Evolutionary conservation across 2,888 invertebrate genomes (phyloP).

Genomic region (Pachliopta kotzebuea): DNA sequence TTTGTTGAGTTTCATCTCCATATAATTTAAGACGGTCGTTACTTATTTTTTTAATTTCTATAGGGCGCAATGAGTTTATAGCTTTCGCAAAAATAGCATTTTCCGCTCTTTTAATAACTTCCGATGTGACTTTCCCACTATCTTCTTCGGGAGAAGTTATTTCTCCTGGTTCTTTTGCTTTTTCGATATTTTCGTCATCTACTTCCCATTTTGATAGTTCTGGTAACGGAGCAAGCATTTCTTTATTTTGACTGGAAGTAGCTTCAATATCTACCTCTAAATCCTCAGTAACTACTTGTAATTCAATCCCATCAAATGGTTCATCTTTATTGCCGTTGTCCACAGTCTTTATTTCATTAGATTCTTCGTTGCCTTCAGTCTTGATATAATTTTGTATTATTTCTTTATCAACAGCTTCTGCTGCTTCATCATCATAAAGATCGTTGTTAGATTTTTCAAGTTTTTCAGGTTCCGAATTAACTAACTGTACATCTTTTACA

Average conservation of each 20-base stretch:
- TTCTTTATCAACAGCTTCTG: constrained; percentile 78
- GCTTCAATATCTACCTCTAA: constrained; percentile 75
- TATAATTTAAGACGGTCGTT: constrained; percentile 85
- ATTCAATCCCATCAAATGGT: constrained; percentile 79
- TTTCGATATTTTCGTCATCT: constrained; percentile 78
- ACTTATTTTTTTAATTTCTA: constrained; percentile 88
- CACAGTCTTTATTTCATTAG: constrained; percentile 45
- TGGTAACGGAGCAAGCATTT: constrained; percentile 87
- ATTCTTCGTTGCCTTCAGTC: constrained; percentile 50
- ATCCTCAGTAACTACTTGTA: constrained; percentile 80
- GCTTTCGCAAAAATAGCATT: constrained; percentile 95
- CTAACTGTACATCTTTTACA: constrained; percentile 39
- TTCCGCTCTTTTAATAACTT: constrained; percentile 94
- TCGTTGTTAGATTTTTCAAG: constrained; percentile 51
- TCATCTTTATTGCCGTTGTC: constrained; percentile 71
- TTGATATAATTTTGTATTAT: constrained; percentile 81
- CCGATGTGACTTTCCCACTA: constrained; percentile 88
- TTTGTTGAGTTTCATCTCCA: constrained; percentile 69
- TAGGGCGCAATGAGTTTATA: constrained; percentile 88
- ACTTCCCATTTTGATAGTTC: constrained; percentile 95
- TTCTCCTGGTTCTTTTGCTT: constrained; percentile 70
- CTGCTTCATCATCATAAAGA: constrained; percentile 78
- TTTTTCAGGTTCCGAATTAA: constrained; percentile 39
- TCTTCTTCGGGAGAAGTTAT: constrained; percentile 73
- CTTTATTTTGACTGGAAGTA: constrained; percentile 57